Evolutionary conservation across 2,888 invertebrate genomes (phyloP).

Genomic region (Heliconius erato): DNA sequence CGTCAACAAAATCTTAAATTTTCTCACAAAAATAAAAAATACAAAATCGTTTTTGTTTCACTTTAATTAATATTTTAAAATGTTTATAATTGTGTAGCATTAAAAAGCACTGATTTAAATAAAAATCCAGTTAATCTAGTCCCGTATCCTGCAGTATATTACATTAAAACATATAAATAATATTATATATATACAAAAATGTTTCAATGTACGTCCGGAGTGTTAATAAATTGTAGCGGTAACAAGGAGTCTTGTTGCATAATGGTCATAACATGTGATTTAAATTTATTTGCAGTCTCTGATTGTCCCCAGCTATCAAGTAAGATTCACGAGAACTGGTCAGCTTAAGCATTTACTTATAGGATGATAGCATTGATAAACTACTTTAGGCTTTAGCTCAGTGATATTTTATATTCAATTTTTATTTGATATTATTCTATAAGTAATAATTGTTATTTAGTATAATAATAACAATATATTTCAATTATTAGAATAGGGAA

Average conservation of each 20-base stretch:
- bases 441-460: neutral
- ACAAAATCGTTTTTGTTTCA: neutral
- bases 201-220: conserved; percentile 24
- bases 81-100: neutral
- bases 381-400: neutral
- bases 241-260: conserved; percentile 38
- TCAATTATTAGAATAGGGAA: neutral
- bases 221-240: conserved; percentile 41
- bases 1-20: neutral
- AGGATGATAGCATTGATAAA: neutral
- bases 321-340: conserved; percentile 34
- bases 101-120: neutral
- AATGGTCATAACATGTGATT: conserved; percentile 44
- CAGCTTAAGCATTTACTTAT: conserved; percentile 16
- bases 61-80: conserved; percentile 5
- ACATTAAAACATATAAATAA: neutral
- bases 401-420: neutral
- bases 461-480: neutral
- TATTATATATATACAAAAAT: conserved; percentile 4
- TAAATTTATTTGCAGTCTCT: conserved; percentile 37
- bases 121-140: conserved; percentile 17
- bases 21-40: neutral
- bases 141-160: conserved; percentile 1
- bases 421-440: neutral
- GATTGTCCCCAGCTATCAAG: conserved; percentile 39